Base-by-base conservation (phyloP, 2,113 vertebrate genomes). In the Xiphias gladius region DNA sequence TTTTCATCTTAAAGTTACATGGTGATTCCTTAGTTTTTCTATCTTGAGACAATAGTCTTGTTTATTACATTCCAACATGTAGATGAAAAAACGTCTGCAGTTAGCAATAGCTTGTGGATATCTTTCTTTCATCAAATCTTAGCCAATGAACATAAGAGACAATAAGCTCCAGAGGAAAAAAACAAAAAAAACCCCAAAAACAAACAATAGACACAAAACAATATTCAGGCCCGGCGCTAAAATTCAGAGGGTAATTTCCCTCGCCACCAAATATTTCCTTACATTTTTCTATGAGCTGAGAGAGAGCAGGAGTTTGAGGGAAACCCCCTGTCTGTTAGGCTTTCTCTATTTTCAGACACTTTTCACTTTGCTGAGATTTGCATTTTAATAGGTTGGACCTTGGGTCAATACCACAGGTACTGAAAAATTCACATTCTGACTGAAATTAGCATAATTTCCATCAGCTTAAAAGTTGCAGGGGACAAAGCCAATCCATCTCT, bases 311-410 rank as follows among this genome's bases (percentile, higher is more conserved):
- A 86, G 54, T 87, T 87, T 82, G 54, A 93, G 87, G 90, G 83
- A 82, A 80, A 71, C 75, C 77, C 82, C 80, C 80, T 80, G 32
- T 91, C 89, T 86, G 79, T 73, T 79, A 69, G 41, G 87, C 85
- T 63, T 72, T 66, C 84, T 88, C 87, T 70, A 86, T 93, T 94
- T 89, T 94, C 89, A 94, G 83, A 93, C 88, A 88, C 84, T 92
- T 93, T 93, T 91, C 76, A 88, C 89, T 94, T 86, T 88, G 86
- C 84, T 86, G 84, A 89, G 93, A 96, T 96, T 96, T 96, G 91
- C 95, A 96, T 96, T 95, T 95, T 96, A 95, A 96, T 96, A 89
- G 94, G 88, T 91, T 93, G 75, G 94, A 95, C 93, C 94, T 80
- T 86, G 58, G 94, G 94, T 95, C 95, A 95, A 92, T 92, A 94